Percentiles rank a stretch among this genome's conserved stretches.
Conservation (phyloP, 2,113 vertebrate species). For the Phalacrocorax brasilianus region DNA sequence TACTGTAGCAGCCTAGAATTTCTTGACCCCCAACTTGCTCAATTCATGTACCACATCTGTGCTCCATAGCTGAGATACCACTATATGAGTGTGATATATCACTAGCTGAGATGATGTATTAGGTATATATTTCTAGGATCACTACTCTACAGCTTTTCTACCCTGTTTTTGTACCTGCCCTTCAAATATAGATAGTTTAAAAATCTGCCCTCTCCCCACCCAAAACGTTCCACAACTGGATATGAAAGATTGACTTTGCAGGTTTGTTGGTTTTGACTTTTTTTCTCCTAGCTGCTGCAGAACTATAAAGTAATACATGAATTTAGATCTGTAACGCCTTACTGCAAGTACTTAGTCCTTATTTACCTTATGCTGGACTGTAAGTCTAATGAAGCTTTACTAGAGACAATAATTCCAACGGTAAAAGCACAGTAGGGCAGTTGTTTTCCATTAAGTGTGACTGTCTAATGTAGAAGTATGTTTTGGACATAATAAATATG, state of each 20-base stretch:
- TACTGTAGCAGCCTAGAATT: not conserved
- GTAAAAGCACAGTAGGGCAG: not conserved
- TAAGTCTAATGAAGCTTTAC: not conserved
- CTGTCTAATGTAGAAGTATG: no score
- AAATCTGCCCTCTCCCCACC: not conserved
- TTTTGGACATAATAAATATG: not conserved
- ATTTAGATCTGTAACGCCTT: not conserved
- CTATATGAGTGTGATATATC: not conserved
- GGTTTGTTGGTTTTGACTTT: rapidly evolving
- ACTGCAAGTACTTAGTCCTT: not conserved
- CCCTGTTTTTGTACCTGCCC: not conserved
- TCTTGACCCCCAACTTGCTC: not conserved
- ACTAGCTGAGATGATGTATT: not conserved
- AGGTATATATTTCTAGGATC: not conserved
- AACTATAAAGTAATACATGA: not conserved
- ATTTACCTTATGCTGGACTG: not conserved
- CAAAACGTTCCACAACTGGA: not conserved
- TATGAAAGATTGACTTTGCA: not conserved
- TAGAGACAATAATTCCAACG: not conserved
- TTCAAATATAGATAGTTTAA: not conserved
- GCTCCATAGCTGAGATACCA: not conserved
- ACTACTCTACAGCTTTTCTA: not conserved
- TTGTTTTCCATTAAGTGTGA: not conserved
- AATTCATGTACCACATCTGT: rapidly evolving
- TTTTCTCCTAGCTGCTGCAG: not conserved